Evolutionary conservation across 2,888 invertebrate species (phyloP), one percentile per base, ranked within the genome.

Genomic region (Philhelius pedissequus): DNA sequence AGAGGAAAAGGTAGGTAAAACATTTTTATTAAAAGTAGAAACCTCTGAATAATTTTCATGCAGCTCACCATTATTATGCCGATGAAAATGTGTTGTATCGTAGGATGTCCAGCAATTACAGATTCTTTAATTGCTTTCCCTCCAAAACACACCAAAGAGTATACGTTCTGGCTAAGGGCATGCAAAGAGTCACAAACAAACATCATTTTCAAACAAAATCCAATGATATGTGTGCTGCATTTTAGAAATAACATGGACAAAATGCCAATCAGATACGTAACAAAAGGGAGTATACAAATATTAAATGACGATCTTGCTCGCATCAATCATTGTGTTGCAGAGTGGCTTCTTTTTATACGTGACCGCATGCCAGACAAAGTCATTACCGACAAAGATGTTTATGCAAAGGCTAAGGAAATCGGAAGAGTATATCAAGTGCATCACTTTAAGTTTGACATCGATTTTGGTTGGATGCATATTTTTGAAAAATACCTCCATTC

Each of bases 251-350:
- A n/a, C n/a, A 3, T n/a, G 3, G 22, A 48, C 7, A 13, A 48
- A n/a, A 27, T 13, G n/a, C 27, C 32, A 4, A 18, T 13, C 3
- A 35, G 60, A 71, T 38, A 22, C 8, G 30, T 78, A 11, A 32
- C 64, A 38, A 8, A 30, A 38, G 18, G 38, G 1, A 11, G 35
- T 18, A 22, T 78, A 0, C 43, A 48, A 7, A 0, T 7, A 1
- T 20, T 66, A 0, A 66, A 73, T 18, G 11, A 38, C 1, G 45
- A 71, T 27, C 15, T 50, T 1, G 25, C 2, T 8, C 43, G 52
- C 4, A 22, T 73, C 2, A 71, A 78, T 25, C 78, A 73, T 22
- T 73, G 48, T 48, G 73, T 78, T n/a, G 48, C 50, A 4, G 64
- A 78, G 27, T 78, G 78, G 78, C 8, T 78, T 20, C 15, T 11